Evolutionary conservation across 2,888 invertebrate genomes (phyloP).

Genomic region (Nephrotoma appendiculata): DNA sequence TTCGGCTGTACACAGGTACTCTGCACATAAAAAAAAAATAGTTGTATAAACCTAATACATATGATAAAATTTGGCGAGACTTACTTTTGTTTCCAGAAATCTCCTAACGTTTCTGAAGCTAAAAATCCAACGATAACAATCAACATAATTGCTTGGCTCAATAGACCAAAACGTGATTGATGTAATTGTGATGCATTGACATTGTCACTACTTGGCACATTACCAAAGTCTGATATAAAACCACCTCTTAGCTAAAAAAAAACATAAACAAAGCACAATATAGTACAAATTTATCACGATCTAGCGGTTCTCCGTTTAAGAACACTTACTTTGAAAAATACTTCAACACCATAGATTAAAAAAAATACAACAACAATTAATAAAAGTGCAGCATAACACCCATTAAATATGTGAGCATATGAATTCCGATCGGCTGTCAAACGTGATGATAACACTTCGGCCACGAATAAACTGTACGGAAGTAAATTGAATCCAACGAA

Average conservation of each 20-base stretch:
- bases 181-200: slow-evolving; percentile 79
- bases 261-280: slow-evolving; percentile 18
- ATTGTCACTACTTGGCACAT: slow-evolving; percentile 37
- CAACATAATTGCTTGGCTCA: slow-evolving; percentile 83
- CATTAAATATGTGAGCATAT: slow-evolving; percentile 82
- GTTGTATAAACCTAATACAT: slow-evolving; percentile 22
- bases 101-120: slow-evolving; percentile 78
- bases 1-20: slow-evolving; percentile 76
- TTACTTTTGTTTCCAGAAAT: slow-evolving; percentile 86
- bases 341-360: slow-evolving; percentile 86
- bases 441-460: slow-evolving; percentile 38
- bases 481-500: slow-evolving; percentile 82
- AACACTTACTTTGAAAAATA: slow-evolving; percentile 55
- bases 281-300: slow-evolving; percentile 10
- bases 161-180: slow-evolving; percentile 75
- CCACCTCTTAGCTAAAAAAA: slow-evolving; percentile 56
- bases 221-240: slow-evolving; percentile 59
- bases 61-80: slow-evolving; percentile 22
- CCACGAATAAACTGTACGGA: slow-evolving; percentile 69
- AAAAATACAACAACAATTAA: slow-evolving; percentile 85
- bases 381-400: slow-evolving; percentile 80
- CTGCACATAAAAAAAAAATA: slow-evolving; percentile 30
- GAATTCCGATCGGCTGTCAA: slow-evolving; percentile 22
- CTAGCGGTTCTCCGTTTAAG: slow-evolving; percentile 16
- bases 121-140: slow-evolving; percentile 80